Base-by-base conservation (phyloP, 1,140 invertebrate genomes). In the Pectinophora gossypiella region DNA sequence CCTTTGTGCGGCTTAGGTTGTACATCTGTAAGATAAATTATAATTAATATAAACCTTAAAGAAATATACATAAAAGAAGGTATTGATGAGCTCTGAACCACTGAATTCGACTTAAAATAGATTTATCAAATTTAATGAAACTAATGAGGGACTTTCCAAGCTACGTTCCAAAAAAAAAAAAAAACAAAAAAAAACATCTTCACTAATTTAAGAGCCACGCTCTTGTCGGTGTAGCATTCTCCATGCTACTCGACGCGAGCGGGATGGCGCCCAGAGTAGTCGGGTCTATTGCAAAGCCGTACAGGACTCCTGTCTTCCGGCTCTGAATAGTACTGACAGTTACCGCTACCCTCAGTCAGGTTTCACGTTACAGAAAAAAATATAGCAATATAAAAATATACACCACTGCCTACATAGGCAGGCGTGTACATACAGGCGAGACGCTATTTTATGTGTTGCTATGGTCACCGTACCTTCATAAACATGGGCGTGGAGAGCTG, bases 401-500 rank as follows among this genome's bases (percentile, higher is more conserved):
- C 5, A 27, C 12, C 12, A 12, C 12, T 12, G 12, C 12, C 12
- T 27, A 27, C 5, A 6, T 27, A 6, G 23, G 5, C 12, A 6
- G 23, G 12, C 5, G 12, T 6, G 5, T 27, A 27, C 12, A 6
- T 27, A 27, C 12, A 12, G 23, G 5, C 12, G 23, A 27, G 12
- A 27, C 23, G 23, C 12, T 12, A 27, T 27, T 6, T 23, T 32
- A 32, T 32, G 13, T 18, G 16, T 2, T 6, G 23, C 5, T 27
- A 5, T 27, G 5, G 36, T 38, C 9, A 3, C 3, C 36, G 7
- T 68, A 81, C 80, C 78, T 75, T 82, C 80, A 84, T 82, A 23
- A 84, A 84, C 19, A 76, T 6, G 0, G 78, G 77, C 0, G 69
- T 72, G 10, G 76, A 71, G 1, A 84, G 56, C 35, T 84, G 80